Conservation (phyloP, 2,113 vertebrate genomes). For the Canis aureus region DNA sequence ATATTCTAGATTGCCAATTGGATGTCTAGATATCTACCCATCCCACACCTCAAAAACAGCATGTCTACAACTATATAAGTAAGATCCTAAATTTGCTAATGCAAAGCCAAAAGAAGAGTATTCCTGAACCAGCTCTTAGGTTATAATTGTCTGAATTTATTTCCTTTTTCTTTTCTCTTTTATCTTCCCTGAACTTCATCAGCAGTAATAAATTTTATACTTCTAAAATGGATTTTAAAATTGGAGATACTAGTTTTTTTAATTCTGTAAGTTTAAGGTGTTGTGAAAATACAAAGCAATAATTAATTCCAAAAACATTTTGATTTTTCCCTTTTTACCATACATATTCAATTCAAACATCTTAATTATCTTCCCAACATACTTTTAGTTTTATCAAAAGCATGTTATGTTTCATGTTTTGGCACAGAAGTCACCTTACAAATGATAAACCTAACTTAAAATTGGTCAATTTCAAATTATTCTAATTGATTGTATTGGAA, state of each 20-base stretch:
- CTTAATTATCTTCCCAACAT: neutral
- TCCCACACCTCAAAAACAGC: neutral
- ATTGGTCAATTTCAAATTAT: slow-evolving; percentile 14
- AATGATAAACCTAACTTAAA: slow-evolving; percentile 55
- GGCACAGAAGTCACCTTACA: neutral
- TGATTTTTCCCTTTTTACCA: neutral
- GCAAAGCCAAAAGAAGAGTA: neutral
- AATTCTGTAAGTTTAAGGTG: neutral
- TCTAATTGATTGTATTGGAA: slow-evolving; percentile 53
- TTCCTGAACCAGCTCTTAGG: neutral
- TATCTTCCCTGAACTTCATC: neutral
- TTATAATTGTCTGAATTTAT: neutral
- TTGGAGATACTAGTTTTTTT: neutral
- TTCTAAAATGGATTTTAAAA: slow-evolving; percentile 3
- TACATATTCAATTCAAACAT: neutral
- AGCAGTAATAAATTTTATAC: neutral
- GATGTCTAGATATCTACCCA: neutral
- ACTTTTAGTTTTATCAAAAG: neutral
- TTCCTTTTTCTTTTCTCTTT: neutral
- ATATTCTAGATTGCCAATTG: neutral
- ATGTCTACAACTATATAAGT: neutral
- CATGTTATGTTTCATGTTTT: neutral
- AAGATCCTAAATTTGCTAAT: neutral
- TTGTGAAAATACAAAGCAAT: neutral
- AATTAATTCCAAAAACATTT: neutral